Evolutionary conservation across 2,113 vertebrate genomes (phyloP).

Genomic region (Eptesicus fuscus): DNA sequence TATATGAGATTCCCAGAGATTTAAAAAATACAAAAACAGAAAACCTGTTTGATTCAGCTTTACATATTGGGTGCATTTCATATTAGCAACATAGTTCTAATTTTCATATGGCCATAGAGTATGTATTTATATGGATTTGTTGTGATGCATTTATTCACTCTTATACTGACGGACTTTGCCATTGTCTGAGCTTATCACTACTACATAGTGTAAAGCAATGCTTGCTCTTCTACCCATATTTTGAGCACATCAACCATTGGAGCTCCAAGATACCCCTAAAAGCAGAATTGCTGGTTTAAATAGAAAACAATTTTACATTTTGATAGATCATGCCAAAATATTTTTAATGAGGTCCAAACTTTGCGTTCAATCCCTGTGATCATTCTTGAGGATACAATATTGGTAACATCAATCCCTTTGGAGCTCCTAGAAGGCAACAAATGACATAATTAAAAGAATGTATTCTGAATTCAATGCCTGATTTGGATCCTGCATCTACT

Average conservation of each 20-base stretch:
- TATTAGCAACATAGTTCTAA: not conserved
- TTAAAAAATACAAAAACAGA: too few species aligned
- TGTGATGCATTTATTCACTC: not conserved
- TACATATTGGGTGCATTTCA: not conserved
- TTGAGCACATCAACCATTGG: not conserved
- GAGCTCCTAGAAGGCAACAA: not conserved
- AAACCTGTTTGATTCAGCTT: not conserved
- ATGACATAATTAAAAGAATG: not conserved
- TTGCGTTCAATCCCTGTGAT: not conserved
- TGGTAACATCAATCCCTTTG: not conserved
- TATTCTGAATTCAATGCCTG: not conserved
- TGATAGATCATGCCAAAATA: conserved; percentile 6
- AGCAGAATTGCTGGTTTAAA: not conserved
- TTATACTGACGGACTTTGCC: not conserved
- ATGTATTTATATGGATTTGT: not conserved
- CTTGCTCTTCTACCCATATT: not conserved
- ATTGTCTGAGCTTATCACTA: not conserved
- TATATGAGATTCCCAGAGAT: too few species aligned
- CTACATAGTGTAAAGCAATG: not conserved
- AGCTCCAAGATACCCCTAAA: not conserved
- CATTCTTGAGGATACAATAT: not conserved
- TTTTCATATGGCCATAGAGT: not conserved
- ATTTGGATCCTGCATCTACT: not conserved
- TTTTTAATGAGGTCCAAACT: not conserved
- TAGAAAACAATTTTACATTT: not conserved